Evolutionary conservation across 2,797 vertebrate genomes (phyloP), one percentile per base, ranked within the genome.

Genomic region (Phrynocephalus vlangalii): DNA sequence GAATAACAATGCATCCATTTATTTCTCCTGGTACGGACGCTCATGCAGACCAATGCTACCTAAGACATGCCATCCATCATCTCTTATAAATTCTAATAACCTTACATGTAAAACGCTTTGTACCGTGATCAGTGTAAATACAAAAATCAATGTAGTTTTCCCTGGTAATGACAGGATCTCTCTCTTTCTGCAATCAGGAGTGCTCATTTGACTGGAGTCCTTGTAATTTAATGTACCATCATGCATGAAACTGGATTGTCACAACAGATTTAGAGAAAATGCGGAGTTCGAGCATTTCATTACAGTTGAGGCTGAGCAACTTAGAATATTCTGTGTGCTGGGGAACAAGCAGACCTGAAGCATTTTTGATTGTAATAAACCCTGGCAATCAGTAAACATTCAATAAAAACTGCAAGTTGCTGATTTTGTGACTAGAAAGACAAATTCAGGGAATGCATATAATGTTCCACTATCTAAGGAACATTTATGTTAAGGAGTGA

Each of bases 401-500:
- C 33, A 86, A 89, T 73, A 28, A 67, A 73, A 86, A 85, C 82
- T 91, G 79, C 88, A 94, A 80, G 50, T 83, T 92, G 63, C 87
- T 86, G 91, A 0, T 26, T 91, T 71, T 92, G 88, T 90, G 91
- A 94, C 79, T 87, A 38, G 81, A 93, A 93, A 87, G 79, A 24
- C 80, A 92, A 92, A 85, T 89, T 90, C 77, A 89, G 3, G 84
- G 86, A 91, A 79, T 22, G 68, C 11, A 73, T 88, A 90, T 76
- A 91, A 92, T 63, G 38, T 44, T 44, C 38, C 91, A 91, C 79
- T 79, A 86, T 44, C 81, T 87, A 84, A 93, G 87, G 82, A 92
- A 88, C 91, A 94, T 92, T 89, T 87, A 92, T 4, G 60, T 44
- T 86, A 89, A 91, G 92, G 86, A 92, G 85, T 92, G 79, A 90